Base-by-base conservation (phyloP, 1,140 invertebrate species). In the Batillaria attramentaria region DNA sequence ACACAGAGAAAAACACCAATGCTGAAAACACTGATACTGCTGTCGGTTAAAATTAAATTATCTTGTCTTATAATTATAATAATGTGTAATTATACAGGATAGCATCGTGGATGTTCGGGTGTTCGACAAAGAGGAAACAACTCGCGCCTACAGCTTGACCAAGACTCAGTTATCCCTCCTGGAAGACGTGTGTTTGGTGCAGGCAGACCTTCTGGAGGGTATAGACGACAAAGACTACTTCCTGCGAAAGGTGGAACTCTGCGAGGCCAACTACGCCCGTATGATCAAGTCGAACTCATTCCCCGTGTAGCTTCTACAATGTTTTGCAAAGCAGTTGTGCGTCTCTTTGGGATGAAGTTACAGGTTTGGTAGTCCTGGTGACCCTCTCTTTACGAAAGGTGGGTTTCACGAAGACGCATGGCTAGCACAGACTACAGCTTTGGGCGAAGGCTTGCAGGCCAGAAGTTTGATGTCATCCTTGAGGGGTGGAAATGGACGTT, bases 101-200 rank as follows among this genome's bases (percentile, higher is more conserved):
- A 91, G 87, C 79, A 90, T 91, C 37, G 84, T 90, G 4, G 87
- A 91, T 72, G 83, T 89, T 20, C 77, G 88, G 35, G 50, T 89
- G 73, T 86, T 88, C 72, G 83, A 85, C 70, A 65, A 76, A 20
- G 72, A 80, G 13, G 83, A 72, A 41, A 74, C 73, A 31, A 80
- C 77, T 43, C 76, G 77, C 10, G 68, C 78, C 54, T 33, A 81
- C 42, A 81, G 86, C 75, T 42, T 89, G 79, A 31, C 79, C 68
- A 79, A 85, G 54, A 37, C 83, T 43, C 77, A 89, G 73, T 50
- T 88, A 72, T 70, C 79, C 37, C 31, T 78, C 41, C 84, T 87
- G 85, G 87, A 82, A 80, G 85, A 85, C 79, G 85, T 81, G 74
- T 90, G 79, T 84, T 79, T 86, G 79, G 89, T 91, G 16, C 89